These are phyloP conservation scores for Gasterosteus nipponicus DNA, from an alignment of 2,113 vertebrate species.

Conservation along the genomic window DNA sequence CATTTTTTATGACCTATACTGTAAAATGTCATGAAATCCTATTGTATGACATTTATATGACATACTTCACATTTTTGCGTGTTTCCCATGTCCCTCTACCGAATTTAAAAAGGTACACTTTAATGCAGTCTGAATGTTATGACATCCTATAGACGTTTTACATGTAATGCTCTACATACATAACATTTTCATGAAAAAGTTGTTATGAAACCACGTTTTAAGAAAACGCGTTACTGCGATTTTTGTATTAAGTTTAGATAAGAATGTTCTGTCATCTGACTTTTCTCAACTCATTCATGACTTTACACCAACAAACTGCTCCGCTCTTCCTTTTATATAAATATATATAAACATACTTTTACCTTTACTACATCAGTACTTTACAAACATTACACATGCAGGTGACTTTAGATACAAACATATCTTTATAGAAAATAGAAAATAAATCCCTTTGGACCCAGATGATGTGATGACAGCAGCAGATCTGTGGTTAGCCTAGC, in stretches of 20 bases:
- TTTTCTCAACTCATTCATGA: constrained; percentile 6
- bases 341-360: constrained; percentile 32
- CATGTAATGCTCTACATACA: too few relatives aligned
- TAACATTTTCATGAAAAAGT: too few relatives aligned
- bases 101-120: too few relatives aligned
- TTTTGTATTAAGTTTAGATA: background rate
- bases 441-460: background rate
- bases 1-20: too few relatives aligned
- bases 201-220: too few relatives aligned
- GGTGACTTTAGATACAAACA: constrained; percentile 14
- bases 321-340: constrained; percentile 6
- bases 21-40: too few relatives aligned
- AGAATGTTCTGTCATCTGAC: background rate
- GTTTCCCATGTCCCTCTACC: too few relatives aligned
- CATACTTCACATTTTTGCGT: too few relatives aligned
- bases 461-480: background rate
- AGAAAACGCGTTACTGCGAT: background rate
- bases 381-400: constrained; percentile 16
- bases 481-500: background rate
- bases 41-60: too few relatives aligned
- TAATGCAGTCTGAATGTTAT: too few relatives aligned
- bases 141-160: too few relatives aligned
- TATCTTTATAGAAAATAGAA: constrained; percentile 3
- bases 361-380: background rate
- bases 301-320: background rate